These are phyloP conservation scores for Ophonus ardosiacus DNA, from an alignment of 2,888 invertebrate species.

Conservation along the genomic window DNA sequence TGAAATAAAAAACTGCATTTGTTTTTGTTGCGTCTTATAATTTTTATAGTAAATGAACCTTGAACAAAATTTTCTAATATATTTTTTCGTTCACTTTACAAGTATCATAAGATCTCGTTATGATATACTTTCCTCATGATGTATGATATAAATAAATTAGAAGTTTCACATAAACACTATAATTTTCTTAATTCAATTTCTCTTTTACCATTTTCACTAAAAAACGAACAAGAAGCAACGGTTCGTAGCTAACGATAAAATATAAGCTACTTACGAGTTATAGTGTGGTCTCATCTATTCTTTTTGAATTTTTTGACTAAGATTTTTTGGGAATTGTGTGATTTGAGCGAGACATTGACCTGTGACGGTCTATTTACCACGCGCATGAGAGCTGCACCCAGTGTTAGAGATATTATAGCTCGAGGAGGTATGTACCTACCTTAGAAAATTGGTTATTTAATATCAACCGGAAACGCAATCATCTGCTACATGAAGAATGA, in stretches of 20 bases:
- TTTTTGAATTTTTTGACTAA: background rate
- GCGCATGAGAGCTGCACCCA: slow-evolving; percentile 43
- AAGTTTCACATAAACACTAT: slow-evolving; percentile 43
- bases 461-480: slow-evolving; percentile 35
- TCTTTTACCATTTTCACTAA: slow-evolving; percentile 44
- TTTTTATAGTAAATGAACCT: background rate
- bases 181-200: slow-evolving; percentile 51
- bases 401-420: slow-evolving; percentile 30
- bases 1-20: background rate
- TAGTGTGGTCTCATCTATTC: too few species aligned
- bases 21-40: background rate
- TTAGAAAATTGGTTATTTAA: slow-evolving; percentile 48
- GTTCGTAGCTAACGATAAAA: slow-evolving; percentile 8
- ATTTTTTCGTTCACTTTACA: background rate
- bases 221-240: slow-evolving; percentile 26
- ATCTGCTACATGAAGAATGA: background rate
- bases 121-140: slow-evolving; percentile 41
- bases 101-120: slow-evolving; percentile 9
- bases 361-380: slow-evolving; percentile 44
- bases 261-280: too few species aligned
- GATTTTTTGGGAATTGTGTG: slow-evolving; percentile 19
- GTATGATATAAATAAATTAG: slow-evolving; percentile 34
- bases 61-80: background rate
- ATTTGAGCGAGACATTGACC: slow-evolving; percentile 47
- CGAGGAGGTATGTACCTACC: slow-evolving; percentile 17